Evolutionary conservation across 2,113 vertebrate species (phyloP).

Genomic region (Atherinomorus stipes): DNA sequence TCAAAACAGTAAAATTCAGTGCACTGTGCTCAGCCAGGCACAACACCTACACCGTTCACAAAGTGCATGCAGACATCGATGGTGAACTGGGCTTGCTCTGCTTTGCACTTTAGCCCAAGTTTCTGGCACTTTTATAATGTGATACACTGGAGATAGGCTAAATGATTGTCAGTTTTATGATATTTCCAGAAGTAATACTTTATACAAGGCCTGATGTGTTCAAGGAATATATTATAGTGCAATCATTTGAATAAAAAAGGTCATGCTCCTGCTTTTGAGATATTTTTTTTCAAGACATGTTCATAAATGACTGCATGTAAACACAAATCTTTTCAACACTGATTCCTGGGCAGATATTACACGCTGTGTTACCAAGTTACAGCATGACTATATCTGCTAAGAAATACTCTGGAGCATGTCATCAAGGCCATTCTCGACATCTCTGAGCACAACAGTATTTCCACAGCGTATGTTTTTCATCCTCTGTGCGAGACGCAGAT

Average conservation of each 20-base stretch:
- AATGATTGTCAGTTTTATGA: background rate
- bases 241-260: too few relatives aligned
- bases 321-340: too few relatives aligned
- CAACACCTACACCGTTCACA: constrained; percentile 16
- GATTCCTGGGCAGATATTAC: too few relatives aligned
- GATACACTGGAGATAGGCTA: background rate
- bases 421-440: too few relatives aligned
- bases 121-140: background rate
- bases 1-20: constrained; percentile 39
- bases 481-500: background rate
- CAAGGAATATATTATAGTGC: too few relatives aligned
- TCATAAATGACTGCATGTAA: too few relatives aligned
- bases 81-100: background rate
- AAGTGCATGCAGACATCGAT: constrained; percentile 22
- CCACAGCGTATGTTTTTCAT: background rate
- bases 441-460: background rate
- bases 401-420: too few relatives aligned
- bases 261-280: too few relatives aligned
- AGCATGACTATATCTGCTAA: too few relatives aligned
- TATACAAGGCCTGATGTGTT: too few relatives aligned
- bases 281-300: too few relatives aligned
- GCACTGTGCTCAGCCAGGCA: constrained; percentile 18
- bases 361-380: too few relatives aligned
- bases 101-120: background rate
- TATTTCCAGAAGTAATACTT: constrained; percentile 1